Evolutionary conservation across 2,888 invertebrate genomes (phyloP).

Genomic region (Petrolisthes manimaculis): DNA sequence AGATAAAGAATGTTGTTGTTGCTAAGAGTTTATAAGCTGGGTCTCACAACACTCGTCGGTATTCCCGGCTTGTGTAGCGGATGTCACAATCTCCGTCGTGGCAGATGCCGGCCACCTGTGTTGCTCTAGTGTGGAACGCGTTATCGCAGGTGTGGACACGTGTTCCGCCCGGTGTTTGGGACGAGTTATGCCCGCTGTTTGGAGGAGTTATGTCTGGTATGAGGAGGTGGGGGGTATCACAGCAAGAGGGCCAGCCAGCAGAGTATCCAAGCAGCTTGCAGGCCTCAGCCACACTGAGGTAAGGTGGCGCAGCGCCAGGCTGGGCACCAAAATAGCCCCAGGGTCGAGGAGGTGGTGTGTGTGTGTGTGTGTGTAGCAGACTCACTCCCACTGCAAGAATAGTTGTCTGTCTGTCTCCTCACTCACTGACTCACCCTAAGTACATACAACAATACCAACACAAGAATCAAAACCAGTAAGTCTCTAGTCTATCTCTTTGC

Average conservation of each 20-base stretch:
- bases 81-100: slow-evolving; percentile 6
- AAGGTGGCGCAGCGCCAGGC: slow-evolving; percentile 48
- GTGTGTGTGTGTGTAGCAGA: slow-evolving; percentile 9
- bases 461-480: not conserved
- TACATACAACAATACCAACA: not conserved
- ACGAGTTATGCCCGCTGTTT: not conserved
- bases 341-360: slow-evolving; percentile 15
- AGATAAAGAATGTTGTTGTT: not conserved
- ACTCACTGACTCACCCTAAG: not conserved
- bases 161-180: not conserved
- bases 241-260: slow-evolving; percentile 18
- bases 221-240: slow-evolving; percentile 10
- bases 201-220: not conserved
- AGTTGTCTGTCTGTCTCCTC: slow-evolving; percentile 2
- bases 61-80: slow-evolving; percentile 1
- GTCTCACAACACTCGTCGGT: not conserved
- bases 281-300: slow-evolving; percentile 50
- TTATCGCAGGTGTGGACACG: not conserved
- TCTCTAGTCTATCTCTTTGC: too few species aligned
- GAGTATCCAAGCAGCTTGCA: slow-evolving; percentile 32
- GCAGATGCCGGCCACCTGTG: slow-evolving; percentile 31
- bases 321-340: slow-evolving; percentile 49
- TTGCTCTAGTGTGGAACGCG: not conserved
- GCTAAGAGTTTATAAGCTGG: not conserved
- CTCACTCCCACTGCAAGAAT: slow-evolving; percentile 45